Evolutionary conservation across 2,113 vertebrate species (phyloP).

Genomic region (Pseudopipra pipra): DNA sequence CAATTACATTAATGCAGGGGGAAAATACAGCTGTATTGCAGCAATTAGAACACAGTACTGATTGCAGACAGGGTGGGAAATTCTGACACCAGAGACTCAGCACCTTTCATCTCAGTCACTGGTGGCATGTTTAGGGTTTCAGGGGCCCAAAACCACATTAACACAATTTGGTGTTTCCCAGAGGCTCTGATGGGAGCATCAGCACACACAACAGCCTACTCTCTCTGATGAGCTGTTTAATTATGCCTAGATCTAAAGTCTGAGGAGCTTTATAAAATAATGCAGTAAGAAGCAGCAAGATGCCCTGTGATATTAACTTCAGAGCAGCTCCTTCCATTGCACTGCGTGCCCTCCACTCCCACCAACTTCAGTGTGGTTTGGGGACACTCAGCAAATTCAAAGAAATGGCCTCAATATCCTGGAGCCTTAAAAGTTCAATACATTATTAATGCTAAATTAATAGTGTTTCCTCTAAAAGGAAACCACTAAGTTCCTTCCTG

Average conservation of each 20-base stretch:
- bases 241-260: neutral
- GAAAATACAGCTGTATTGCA: neutral
- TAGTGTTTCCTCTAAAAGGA: conserved; percentile 49
- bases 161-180: neutral
- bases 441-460: conserved; percentile 62
- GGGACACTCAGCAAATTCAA: conserved; percentile 16
- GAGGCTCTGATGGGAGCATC: neutral
- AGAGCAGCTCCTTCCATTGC: neutral
- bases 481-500: conserved; percentile 50
- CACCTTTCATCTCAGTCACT: neutral
- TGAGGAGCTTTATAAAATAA: neutral
- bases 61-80: neutral
- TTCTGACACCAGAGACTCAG: neutral
- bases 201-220: neutral
- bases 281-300: neutral
- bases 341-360: neutral
- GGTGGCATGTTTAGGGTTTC: neutral
- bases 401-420: conserved; percentile 43
- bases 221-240: neutral
- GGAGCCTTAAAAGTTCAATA: conserved; percentile 32
- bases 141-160: neutral
- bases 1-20: neutral
- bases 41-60: neutral
- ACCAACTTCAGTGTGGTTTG: neutral
- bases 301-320: neutral